Conservation (phyloP, 1,140 invertebrate species). For the Aethina tumida region DNA sequence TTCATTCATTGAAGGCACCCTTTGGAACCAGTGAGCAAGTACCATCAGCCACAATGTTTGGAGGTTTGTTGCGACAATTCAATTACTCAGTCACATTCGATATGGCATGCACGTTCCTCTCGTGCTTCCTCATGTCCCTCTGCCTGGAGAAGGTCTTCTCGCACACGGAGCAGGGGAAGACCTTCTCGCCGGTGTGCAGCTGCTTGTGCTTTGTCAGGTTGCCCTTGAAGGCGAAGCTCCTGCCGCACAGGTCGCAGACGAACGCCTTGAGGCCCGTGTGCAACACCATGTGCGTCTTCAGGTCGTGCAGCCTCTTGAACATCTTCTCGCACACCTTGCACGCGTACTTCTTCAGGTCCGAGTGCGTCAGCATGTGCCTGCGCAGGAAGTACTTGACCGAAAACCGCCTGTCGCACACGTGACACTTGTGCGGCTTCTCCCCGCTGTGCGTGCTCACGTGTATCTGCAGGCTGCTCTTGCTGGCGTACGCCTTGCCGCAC, state of each 20-base stretch:
- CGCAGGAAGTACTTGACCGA: slow-evolving; percentile 42
- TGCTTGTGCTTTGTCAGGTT: slow-evolving; percentile 47
- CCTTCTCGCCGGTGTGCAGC: slow-evolving; percentile 44
- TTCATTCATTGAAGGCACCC: too few species aligned
- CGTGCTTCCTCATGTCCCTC: too few species aligned
- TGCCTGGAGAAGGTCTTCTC: too few species aligned
- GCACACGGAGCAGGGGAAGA: slow-evolving; percentile 41
- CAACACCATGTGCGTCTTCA: slow-evolving; percentile 44
- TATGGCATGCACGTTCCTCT: too few species aligned
- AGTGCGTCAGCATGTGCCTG: slow-evolving; percentile 38
- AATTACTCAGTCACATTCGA: too few species aligned
- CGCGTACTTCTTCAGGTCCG: slow-evolving; percentile 38
- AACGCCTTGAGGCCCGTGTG: slow-evolving; percentile 42
- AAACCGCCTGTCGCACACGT: slow-evolving; percentile 35
- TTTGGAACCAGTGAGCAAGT: too few species aligned
- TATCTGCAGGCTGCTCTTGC: slow-evolving; percentile 35
- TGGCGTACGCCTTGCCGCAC: slow-evolving; percentile 30
- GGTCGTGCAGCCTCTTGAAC: slow-evolving; percentile 41
- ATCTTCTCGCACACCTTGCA: slow-evolving; percentile 45
- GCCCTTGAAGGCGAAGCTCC: slow-evolving; percentile 44
- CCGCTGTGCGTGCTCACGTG: slow-evolving; percentile 50
- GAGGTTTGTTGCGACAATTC: too few species aligned
- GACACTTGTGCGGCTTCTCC: slow-evolving; percentile 30
- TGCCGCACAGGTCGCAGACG: slow-evolving; percentile 45
- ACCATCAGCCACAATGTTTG: too few species aligned